Evolutionary conservation across 2,113 vertebrate genomes (phyloP).

Genomic region (Abramis brama): DNA sequence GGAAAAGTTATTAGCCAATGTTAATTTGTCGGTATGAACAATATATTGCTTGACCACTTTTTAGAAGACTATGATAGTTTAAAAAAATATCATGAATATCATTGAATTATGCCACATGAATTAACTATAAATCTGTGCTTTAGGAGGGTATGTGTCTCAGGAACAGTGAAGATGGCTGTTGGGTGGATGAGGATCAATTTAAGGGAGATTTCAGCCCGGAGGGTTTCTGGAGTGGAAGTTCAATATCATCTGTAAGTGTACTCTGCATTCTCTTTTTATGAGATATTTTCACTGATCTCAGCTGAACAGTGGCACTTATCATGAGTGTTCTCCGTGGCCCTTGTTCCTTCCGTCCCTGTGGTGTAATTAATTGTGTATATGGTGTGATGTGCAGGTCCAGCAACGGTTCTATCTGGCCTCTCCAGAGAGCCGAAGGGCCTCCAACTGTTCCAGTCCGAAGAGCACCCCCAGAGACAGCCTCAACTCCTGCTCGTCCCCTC

Average conservation of each 20-base stretch:
- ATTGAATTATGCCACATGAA: background rate
- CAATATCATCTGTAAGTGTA: constrained; percentile 40
- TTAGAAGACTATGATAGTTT: background rate
- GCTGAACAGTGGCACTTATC: constrained; percentile 12
- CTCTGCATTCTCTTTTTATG: background rate
- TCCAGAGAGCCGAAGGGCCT: constrained; percentile 66
- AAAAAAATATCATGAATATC: background rate
- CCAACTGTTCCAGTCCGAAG: constrained; percentile 71
- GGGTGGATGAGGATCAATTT: constrained; percentile 35
- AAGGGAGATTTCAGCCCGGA: constrained; percentile 10
- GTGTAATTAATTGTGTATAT: constrained; percentile 11
- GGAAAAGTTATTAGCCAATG: too few species aligned
- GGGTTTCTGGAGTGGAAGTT: constrained; percentile 42
- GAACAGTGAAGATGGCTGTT: constrained; percentile 14
- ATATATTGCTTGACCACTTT: background rate
- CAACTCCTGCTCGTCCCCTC: constrained; percentile 75
- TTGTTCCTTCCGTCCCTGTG: background rate
- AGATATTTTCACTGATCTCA: background rate
- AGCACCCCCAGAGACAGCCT: constrained; percentile 72
- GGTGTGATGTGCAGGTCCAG: constrained; percentile 59
- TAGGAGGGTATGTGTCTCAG: constrained; percentile 40
- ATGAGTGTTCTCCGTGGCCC: background rate
- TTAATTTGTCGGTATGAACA: background rate
- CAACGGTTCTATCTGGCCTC: constrained; percentile 61
- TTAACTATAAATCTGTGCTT: constrained; percentile 60